A percentile compares a stretch with the other conserved stretches of the same genome.
These are phyloP conservation scores for Manis crassicaudata DNA, from an alignment of 2,797 vertebrate genomes.

Conservation along the genomic window DNA sequence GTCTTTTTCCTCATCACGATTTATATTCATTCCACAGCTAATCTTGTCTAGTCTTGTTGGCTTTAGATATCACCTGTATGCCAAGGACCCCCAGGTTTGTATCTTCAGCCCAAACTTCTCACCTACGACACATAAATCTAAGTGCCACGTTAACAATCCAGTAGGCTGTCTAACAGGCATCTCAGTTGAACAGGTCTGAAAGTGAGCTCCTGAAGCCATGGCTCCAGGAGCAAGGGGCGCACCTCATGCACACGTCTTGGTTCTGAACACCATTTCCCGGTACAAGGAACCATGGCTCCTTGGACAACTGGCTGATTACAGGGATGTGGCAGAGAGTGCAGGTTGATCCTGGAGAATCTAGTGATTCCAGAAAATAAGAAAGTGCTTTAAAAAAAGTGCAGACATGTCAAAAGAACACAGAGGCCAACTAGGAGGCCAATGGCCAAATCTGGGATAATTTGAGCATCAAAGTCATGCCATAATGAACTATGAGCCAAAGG, in stretches of 20 bases:
- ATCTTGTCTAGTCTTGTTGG: not conserved
- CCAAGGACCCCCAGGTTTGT: not conserved
- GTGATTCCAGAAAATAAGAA: not conserved
- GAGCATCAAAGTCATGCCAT: not conserved
- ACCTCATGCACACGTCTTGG: not conserved
- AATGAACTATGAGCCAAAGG: not conserved
- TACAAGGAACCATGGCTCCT: not conserved
- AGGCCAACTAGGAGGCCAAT: not conserved
- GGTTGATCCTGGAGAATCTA: not conserved
- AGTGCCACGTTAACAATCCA: not conserved
- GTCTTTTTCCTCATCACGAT: not conserved
- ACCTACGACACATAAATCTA: not conserved
- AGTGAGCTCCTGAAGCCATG: not conserved
- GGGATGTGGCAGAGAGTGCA: not conserved
- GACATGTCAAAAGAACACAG: not conserved
- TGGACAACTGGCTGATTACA: not conserved
- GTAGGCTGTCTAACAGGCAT: not conserved
- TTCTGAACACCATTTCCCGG: constrained; percentile 17
- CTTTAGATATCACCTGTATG: not conserved
- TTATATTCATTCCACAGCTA: not conserved
- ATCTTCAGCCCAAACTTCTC: not conserved
- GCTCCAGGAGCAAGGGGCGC: not conserved
- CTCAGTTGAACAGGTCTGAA: not conserved
- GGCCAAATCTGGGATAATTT: not conserved
- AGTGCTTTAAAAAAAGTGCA: not conserved